Evolutionary conservation across 2,113 vertebrate species (phyloP).

Genomic region (Syrmaticus mikado): DNA sequence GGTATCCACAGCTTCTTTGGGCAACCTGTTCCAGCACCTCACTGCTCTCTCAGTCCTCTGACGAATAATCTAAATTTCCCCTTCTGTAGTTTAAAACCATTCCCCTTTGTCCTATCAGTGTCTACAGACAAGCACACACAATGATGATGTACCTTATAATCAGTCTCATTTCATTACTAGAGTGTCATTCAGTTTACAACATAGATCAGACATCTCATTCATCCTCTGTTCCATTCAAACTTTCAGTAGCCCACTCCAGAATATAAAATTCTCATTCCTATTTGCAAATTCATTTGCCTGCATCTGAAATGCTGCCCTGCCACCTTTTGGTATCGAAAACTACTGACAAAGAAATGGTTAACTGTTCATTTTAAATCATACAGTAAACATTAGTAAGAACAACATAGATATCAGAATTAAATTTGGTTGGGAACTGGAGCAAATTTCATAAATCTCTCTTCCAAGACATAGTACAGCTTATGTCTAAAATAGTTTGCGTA

Average conservation of each 20-base stretch:
- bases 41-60: too few relatives aligned
- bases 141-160: background rate
- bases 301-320: conserved; percentile 49
- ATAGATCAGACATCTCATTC: background rate
- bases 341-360: background rate
- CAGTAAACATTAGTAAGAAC: conserved; percentile 26
- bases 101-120: too few relatives aligned
- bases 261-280: background rate
- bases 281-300: background rate
- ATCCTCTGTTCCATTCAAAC: background rate
- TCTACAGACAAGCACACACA: background rate
- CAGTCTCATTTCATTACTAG: background rate
- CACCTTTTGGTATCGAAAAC: conserved; percentile 13
- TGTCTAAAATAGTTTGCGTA: conserved; percentile 34
- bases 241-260: background rate
- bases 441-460: conserved; percentile 47
- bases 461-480: conserved; percentile 35
- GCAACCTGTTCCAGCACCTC: too few relatives aligned
- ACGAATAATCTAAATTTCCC: too few relatives aligned
- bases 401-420: conserved; percentile 36
- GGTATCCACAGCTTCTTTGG: too few relatives aligned
- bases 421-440: conserved; percentile 13
- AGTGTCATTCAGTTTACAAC: background rate
- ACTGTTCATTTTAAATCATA: conserved; percentile 45
- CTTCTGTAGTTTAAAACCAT: too few relatives aligned